Percentiles rank a stretch among this genome's conserved stretches.
Evolutionary conservation across 2,113 vertebrate genomes (phyloP).

Genomic region (zebrafish (Danio rerio)): DNA sequence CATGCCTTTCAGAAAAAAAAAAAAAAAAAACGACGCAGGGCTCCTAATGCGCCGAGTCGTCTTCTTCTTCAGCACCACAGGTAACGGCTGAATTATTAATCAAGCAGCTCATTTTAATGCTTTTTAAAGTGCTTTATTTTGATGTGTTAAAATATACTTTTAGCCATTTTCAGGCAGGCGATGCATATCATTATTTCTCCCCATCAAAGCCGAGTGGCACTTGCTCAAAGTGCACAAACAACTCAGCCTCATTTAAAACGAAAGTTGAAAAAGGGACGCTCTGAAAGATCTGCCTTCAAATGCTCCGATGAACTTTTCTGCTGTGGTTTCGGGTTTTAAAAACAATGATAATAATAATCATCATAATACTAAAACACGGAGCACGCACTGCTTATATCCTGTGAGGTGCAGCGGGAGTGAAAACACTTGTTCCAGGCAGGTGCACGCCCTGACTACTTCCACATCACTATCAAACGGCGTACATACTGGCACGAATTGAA

Average conservation of each 20-base stretch:
- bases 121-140: conserved; percentile 85
- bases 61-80: conserved; percentile 81
- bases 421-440: neutral
- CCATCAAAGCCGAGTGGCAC: conserved; percentile 79
- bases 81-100: conserved; percentile 85
- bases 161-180: conserved; percentile 80
- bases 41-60: conserved; percentile 79
- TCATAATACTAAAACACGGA: conserved; percentile 58
- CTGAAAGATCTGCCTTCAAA: conserved; percentile 78
- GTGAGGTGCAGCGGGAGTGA: neutral
- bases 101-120: conserved; percentile 81
- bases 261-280: conserved; percentile 76
- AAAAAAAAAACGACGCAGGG: conserved; percentile 60
- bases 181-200: conserved; percentile 80
- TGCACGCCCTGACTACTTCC: neutral
- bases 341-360: conserved; percentile 35
- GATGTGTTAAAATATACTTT: conserved; percentile 84
- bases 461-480: conserved; percentile 3
- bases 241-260: conserved; percentile 81
- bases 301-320: conserved; percentile 69
- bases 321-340: conserved; percentile 59
- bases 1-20: conserved; percentile 73
- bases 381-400: conserved; percentile 54
- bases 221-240: conserved; percentile 81
- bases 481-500: neutral